Evolutionary conservation across 1,140 invertebrate genomes (phyloP).

Genomic region (Drosophila subpulchrella): DNA sequence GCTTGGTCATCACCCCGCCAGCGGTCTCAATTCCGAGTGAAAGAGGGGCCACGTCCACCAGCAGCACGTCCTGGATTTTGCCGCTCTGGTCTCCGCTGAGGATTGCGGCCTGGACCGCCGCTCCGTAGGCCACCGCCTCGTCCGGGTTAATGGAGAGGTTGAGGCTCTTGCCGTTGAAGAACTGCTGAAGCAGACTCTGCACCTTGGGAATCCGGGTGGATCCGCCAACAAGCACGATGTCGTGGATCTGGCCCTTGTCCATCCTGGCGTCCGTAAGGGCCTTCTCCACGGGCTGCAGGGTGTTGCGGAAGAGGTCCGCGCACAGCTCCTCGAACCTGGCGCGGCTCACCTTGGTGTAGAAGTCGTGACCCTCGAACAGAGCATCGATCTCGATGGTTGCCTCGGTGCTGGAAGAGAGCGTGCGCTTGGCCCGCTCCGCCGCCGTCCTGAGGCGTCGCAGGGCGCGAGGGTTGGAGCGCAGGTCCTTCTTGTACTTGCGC

Average conservation of each 20-base stretch:
- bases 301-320: conserved; percentile 90
- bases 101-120: conserved; percentile 91
- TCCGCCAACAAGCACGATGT: conserved; percentile 88
- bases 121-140: conserved; percentile 90
- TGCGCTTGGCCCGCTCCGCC: conserved; percentile 89
- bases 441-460: conserved; percentile 90
- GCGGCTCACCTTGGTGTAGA: conserved; percentile 93
- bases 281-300: conserved; percentile 89
- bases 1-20: conserved; percentile 88
- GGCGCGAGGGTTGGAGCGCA: conserved; percentile 90
- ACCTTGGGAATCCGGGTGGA: conserved; percentile 88
- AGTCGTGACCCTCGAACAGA: conserved; percentile 90
- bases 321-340: conserved; percentile 94
- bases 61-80: conserved; percentile 84
- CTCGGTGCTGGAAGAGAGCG: conserved; percentile 88
- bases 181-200: conserved; percentile 87
- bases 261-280: conserved; percentile 90
- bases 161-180: conserved; percentile 87
- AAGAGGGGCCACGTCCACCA: conserved; percentile 86
- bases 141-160: conserved; percentile 92
- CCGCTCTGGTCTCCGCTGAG: conserved; percentile 87
- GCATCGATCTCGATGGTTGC: conserved; percentile 90
- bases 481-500: conserved; percentile 92
- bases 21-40: conserved; percentile 87
- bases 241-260: conserved; percentile 88